Base-by-base conservation (phyloP, 1,140 invertebrate species). In the Lasioglossum baleicum region DNA sequence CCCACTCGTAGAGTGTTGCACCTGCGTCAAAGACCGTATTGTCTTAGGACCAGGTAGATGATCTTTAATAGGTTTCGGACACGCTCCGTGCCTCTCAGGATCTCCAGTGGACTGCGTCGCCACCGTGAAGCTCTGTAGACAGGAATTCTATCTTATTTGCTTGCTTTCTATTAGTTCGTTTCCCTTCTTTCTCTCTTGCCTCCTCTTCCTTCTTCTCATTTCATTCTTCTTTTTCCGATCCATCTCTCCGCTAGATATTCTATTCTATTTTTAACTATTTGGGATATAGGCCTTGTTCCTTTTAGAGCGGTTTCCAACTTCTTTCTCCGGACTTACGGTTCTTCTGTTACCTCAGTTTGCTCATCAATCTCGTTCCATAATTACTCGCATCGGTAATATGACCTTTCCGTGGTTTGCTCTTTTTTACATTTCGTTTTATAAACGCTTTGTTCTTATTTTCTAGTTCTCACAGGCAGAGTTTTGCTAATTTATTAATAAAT, bases 41-140 rank as follows among this genome's bases (percentile, higher is more conserved):
- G 85, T 89, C 87, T 89, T 87, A 86, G 85, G 88, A 65, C 80
- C 85, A 85, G 85, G 82, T 83, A 88, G 84, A 83, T 75, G 72
- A 76, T 69, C 60, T 77, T 80, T 80, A 83, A 84, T 82, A 82
- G 81, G 71, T 72, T 67, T 67, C 75, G 61, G 88, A 88, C 71
- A 87, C 86, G 86, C 87, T 88, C 79, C 75, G 77, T 80, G 87
- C 82, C 78, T 75, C 81, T 26, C 72, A 71, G 51, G 42, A 82
- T 85, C 84, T 86, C 66, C 83, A 82, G 66, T 88, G 83, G 83
- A 89, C 86, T 87, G 83, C 75, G 75, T 88, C 83, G 64, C 81
- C 67, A 71, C 69, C 73, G 60, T 58, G 56, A 51, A 82, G 83
- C 72, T 78, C 31, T 7, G 17, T 69, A 74, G 73, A 73, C 65